Percentiles rank a stretch among this genome's conserved stretches.
phyloP scores from a whole-genome alignment of 2,113 vertebrate species.

The Microcebus tavaratra region DNA sequence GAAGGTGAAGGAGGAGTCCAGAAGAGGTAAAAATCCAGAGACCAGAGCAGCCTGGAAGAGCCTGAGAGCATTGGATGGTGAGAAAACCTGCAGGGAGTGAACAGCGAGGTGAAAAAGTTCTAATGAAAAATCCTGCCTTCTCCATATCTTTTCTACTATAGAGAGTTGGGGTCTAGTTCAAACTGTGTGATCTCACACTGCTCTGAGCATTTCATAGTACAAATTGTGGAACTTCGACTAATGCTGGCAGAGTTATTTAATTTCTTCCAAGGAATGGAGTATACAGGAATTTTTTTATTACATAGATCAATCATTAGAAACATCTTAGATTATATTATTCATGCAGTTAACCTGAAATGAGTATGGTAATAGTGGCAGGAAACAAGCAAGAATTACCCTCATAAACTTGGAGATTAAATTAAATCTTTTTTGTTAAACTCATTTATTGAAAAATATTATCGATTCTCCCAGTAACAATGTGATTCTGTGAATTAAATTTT shows the following conservation, averaged over 20 bases:
- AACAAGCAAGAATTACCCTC: constrained; percentile 62
- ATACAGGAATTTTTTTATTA: constrained; percentile 72
- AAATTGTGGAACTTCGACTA: constrained; percentile 46
- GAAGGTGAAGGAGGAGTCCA: not conserved
- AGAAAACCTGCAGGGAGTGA: not conserved
- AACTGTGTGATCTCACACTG: not conserved
- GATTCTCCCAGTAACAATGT: constrained; percentile 63
- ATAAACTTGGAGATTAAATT: constrained; percentile 71
- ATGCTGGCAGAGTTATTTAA: constrained; percentile 62
- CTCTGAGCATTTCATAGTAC: not conserved
- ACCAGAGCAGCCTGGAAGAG: not conserved
- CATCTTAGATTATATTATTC: constrained; percentile 57
- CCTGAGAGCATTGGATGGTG: not conserved
- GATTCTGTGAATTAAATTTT: constrained; percentile 60
- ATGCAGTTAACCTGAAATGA: constrained; percentile 65
- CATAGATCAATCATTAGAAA: constrained; percentile 74
- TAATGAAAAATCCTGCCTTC: not conserved
- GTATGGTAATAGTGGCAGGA: constrained; percentile 54
- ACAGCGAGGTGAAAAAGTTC: not conserved
- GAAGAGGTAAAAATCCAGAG: not conserved
- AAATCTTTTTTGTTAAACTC: constrained; percentile 75
- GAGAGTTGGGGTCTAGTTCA: not conserved
- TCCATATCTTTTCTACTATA: not conserved
- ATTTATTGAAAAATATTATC: constrained; percentile 67
- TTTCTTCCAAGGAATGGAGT: constrained; percentile 52